These are phyloP conservation scores for Geococcyx californianus DNA, from an alignment of 2,113 vertebrate species.

Conservation along the genomic window DNA sequence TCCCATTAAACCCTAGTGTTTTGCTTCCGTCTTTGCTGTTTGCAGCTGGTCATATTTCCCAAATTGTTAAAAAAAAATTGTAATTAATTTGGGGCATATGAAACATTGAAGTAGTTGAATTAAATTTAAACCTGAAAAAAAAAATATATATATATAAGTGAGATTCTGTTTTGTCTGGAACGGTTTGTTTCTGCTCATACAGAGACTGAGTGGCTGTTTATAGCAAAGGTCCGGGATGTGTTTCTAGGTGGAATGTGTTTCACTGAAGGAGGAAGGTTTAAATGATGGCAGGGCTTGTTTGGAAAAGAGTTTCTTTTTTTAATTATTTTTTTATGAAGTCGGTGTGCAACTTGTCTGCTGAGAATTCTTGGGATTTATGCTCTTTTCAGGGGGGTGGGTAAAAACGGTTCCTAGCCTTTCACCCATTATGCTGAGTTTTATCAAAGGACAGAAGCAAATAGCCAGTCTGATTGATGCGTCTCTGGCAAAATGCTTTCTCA, in stretches of 20 bases:
- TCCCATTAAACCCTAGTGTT: slow-evolving; percentile 22
- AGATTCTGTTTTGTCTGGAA: slow-evolving; percentile 13
- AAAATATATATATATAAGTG: not conserved
- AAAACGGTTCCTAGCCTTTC: slow-evolving; percentile 4
- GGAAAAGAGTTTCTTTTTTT: not conserved
- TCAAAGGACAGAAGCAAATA: slow-evolving; percentile 58
- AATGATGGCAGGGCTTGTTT: slow-evolving; percentile 39
- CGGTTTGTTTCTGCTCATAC: slow-evolving; percentile 32
- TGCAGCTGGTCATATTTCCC: slow-evolving; percentile 38
- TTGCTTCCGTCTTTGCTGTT: slow-evolving; percentile 54
- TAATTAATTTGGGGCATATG: not conserved
- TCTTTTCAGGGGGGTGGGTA: not conserved
- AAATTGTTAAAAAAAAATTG: not conserved
- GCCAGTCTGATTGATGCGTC: slow-evolving; percentile 38
- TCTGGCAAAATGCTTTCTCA: slow-evolving; percentile 36
- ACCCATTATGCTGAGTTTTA: slow-evolving; percentile 34
- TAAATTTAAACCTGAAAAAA: not conserved
- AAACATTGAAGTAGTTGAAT: not conserved
- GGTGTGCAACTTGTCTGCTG: slow-evolving; percentile 17
- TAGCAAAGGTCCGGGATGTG: slow-evolving; percentile 61
- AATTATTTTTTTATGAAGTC: not conserved
- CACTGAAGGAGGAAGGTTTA: slow-evolving; percentile 35
- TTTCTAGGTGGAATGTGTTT: slow-evolving; percentile 40
- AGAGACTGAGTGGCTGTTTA: slow-evolving; percentile 46
- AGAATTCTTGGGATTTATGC: not conserved